phyloP scores from a whole-genome alignment of 1,140 invertebrate species.

The Zeugodacus cucurbitae region DNA sequence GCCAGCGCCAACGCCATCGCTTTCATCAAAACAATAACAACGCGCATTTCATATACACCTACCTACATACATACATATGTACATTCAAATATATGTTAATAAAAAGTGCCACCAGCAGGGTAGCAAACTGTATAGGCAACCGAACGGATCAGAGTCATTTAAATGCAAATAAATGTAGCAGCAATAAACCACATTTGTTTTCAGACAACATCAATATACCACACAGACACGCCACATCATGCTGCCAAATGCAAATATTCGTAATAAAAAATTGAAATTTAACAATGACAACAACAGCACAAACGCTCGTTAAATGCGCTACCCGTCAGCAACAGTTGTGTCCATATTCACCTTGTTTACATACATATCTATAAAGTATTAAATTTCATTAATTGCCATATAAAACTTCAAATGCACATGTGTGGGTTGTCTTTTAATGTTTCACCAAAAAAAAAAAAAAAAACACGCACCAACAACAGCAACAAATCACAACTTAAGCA shows the following conservation, averaged over 20 bases:
- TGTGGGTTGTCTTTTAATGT: slow-evolving; percentile 30
- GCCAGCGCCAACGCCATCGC: background rate
- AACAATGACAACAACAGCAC: slow-evolving; percentile 17
- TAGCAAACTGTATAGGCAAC: slow-evolving; percentile 7
- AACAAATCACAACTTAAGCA: background rate
- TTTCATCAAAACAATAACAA: background rate
- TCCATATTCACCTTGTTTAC: background rate
- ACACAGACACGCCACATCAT: background rate
- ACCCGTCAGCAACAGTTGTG: background rate
- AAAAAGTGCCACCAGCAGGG: slow-evolving; percentile 17
- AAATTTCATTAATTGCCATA: slow-evolving; percentile 38
- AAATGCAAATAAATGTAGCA: slow-evolving; percentile 36
- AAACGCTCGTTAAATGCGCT: slow-evolving; percentile 23
- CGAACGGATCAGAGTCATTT: background rate
- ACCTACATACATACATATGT: background rate
- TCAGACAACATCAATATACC: background rate
- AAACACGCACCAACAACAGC: background rate
- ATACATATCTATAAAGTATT: slow-evolving; percentile 26
- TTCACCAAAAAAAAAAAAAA: background rate
- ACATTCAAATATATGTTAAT: background rate
- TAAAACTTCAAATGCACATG: background rate
- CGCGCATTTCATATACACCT: background rate
- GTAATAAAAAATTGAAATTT: background rate
- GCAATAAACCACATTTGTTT: slow-evolving; percentile 30
- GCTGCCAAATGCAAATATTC: background rate